Base-by-base conservation (phyloP, 2,797 vertebrate genomes). In the Chiroxiphia lanceolata region DNA sequence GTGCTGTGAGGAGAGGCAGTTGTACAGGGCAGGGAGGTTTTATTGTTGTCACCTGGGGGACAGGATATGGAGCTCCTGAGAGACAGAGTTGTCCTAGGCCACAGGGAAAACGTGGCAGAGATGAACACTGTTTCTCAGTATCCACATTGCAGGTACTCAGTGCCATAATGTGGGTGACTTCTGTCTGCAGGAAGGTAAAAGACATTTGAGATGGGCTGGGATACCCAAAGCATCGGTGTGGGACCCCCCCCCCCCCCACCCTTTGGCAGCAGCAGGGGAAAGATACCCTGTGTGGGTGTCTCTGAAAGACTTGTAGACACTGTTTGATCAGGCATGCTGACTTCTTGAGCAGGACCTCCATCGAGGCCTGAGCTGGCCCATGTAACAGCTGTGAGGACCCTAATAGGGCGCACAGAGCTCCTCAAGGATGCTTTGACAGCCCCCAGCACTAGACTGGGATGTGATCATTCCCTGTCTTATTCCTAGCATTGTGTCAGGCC, bases 161-260 rank as follows among this genome's bases (percentile, higher is more conserved):
- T 56, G 38, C 56, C 15, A 6, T 53, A 79, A 71, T 3, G 25
- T 12, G 38, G 7, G 12, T 67, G 53, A 21, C 15, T 76, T 67
- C 59, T 87, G 67, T 53, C 23, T 20, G 3, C n/a, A 45, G 5
- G 65, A 70, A 22, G 22, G n/a, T 45, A 56, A 17, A 56, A 70
- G 36, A 12, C 8, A 26, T 31, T 29, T 25, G 45, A 81, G 40
- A 44, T 68, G 36, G 27, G 14, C 31, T 67, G 63, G 13, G 38
- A 21, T 72, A 48, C 13, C 20, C 8, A 50, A 42, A 33, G 26
- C 68, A 70, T 44, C 31, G 56, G 34, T 1, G 1, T 29, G 17
- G 19, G 22, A 54, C 3, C 3, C 5, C 15, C 14, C 9, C 9
- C 0, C 3, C 47, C 25, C 47, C 25, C 3, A 5, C 19, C 16